A percentile compares a stretch with the other conserved stretches of the same genome.
Conservation (phyloP, 1,140 invertebrate species). For the Drosophila santomea region DNA sequence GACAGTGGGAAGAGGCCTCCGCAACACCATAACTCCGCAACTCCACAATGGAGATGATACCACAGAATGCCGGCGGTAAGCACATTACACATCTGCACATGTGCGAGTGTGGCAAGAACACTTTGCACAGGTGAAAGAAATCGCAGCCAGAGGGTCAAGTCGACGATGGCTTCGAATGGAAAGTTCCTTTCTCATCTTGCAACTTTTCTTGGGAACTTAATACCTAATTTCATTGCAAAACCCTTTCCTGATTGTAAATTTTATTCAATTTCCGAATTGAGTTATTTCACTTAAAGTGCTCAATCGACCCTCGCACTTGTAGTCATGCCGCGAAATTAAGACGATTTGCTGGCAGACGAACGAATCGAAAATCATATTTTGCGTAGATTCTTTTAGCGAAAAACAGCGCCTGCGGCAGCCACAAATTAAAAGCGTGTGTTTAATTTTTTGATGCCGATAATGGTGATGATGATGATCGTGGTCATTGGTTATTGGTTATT, state of each 20-base stretch:
- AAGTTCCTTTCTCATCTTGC: not conserved
- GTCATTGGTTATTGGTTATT: too few relatives aligned
- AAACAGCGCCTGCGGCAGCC: conserved; percentile 7
- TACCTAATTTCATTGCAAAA: too few relatives aligned
- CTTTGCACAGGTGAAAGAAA: conserved; percentile 30
- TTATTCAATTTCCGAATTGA: too few relatives aligned
- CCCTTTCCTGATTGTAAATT: too few relatives aligned
- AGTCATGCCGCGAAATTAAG: conserved; percentile 41
- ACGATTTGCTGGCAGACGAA: conserved; percentile 36
- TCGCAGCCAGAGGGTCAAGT: conserved; percentile 23
- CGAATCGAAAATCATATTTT: conserved; percentile 37
- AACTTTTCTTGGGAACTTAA: too few relatives aligned
- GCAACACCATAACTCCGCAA: too few relatives aligned
- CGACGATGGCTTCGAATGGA: not conserved
- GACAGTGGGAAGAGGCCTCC: conserved; percentile 28
- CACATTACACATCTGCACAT: conserved; percentile 35
- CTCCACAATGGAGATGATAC: conserved; percentile 69
- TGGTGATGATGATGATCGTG: conserved; percentile 55
- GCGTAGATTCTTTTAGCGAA: conserved; percentile 6
- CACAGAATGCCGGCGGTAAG: conserved; percentile 50
- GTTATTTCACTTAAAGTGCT: not conserved
- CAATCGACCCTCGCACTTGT: conserved; percentile 26
- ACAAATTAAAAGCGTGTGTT: conserved; percentile 40
- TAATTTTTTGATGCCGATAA: conserved; percentile 46
- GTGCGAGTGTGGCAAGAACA: conserved; percentile 30